Evolutionary conservation across 1,140 invertebrate species (phyloP).

Genomic region (Nasonia giraulti): DNA sequence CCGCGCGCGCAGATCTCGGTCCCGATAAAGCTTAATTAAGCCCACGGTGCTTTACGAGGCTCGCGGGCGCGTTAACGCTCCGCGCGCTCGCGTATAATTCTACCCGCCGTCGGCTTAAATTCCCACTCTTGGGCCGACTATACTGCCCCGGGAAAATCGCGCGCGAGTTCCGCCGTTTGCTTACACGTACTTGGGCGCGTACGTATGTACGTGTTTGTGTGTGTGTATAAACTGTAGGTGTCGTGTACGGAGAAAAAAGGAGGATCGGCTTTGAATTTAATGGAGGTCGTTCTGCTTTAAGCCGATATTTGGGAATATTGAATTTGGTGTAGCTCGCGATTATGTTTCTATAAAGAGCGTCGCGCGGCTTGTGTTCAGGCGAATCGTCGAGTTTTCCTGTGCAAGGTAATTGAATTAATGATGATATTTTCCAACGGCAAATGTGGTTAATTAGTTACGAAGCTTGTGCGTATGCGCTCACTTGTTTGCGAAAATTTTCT

Average conservation of each 20-base stretch:
- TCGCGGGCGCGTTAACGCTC: slow-evolving; percentile 28
- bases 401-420: too few relatives aligned
- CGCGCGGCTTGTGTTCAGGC: too few relatives aligned
- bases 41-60: slow-evolving; percentile 22
- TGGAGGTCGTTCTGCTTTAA: too few relatives aligned
- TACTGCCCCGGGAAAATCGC: not conserved
- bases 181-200: not conserved
- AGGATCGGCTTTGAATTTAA: not conserved
- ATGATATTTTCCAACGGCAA: too few relatives aligned
- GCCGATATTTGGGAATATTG: too few relatives aligned
- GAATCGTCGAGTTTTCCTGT: too few relatives aligned
- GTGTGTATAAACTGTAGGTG: not conserved
- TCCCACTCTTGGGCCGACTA: not conserved
- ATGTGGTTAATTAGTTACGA: too few relatives aligned
- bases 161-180: not conserved
- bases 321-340: too few relatives aligned
- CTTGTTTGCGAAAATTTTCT: too few relatives aligned
- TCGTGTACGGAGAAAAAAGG: not conserved
- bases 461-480: too few relatives aligned
- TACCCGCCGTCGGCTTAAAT: not conserved
- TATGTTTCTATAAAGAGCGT: too few relatives aligned
- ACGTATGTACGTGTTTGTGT: too few relatives aligned
- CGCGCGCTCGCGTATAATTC: slow-evolving; percentile 23
- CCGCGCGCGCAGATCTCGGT: slow-evolving; percentile 21
- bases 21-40: slow-evolving; percentile 46